Evolutionary conservation across 2,888 invertebrate species (phyloP).

Genomic region (Melieria omissa): DNA sequence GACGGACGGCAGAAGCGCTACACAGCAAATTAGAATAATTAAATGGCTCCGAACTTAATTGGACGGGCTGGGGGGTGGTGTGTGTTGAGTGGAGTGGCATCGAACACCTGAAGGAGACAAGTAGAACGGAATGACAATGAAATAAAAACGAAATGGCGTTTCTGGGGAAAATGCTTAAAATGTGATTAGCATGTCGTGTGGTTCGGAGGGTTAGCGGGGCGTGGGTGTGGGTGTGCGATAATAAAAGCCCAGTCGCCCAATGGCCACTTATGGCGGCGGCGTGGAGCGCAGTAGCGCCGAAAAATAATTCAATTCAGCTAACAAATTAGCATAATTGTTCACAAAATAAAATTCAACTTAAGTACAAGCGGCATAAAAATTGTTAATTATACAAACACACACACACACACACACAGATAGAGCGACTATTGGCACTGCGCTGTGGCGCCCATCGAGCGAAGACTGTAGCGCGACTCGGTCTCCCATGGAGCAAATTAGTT

Average conservation of each 20-base stretch:
- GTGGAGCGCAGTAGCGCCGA: not conserved
- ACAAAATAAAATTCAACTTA: conserved; percentile 62
- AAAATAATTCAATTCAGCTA: conserved; percentile 53
- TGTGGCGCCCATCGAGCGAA: not conserved
- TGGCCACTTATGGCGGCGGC: conserved; percentile 3
- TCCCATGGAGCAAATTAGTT: conserved; percentile 63
- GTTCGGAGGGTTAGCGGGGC: not conserved
- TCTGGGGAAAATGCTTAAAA: conserved; percentile 8
- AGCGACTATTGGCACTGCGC: not conserved
- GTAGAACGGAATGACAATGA: not conserved
- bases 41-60: conserved; percentile 62
- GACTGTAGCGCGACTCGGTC: conserved; percentile 1
- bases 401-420: too few relatives aligned
- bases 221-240: not conserved
- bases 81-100: too few relatives aligned
- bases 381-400: conserved; percentile 31
- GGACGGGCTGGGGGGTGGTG: conserved; percentile 44
- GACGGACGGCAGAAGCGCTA: conserved; percentile 4
- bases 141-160: not conserved
- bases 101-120: not conserved
- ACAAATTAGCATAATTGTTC: conserved; percentile 65
- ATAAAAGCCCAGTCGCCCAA: too few relatives aligned
- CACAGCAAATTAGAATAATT: conserved; percentile 60
- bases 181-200: conserved; percentile 47
- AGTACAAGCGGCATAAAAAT: conserved; percentile 39